Conservation (phyloP, 2,797 vertebrate genomes). For the Lutjanus argentimaculatus region DNA sequence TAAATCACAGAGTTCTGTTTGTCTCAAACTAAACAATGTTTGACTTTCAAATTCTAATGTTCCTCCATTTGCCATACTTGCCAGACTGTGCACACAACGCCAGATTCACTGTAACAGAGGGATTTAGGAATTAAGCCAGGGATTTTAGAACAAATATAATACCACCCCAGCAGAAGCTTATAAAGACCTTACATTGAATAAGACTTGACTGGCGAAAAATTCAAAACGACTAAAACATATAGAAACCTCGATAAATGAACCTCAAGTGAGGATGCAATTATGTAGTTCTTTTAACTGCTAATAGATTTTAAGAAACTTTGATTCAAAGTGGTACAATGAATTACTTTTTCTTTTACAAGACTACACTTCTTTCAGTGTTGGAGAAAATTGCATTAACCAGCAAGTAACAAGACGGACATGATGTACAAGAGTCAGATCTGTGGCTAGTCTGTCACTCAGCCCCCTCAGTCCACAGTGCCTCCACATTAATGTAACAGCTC, state of each 20-base stretch:
- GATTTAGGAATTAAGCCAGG: constrained; percentile 80
- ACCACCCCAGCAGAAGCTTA: constrained; percentile 72
- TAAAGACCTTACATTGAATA: constrained; percentile 65
- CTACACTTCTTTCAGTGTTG: neutral
- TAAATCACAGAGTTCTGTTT: constrained; percentile 59
- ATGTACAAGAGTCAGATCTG: constrained; percentile 35
- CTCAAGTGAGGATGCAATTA: constrained; percentile 17
- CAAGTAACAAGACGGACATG: constrained; percentile 25
- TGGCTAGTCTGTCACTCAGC: constrained; percentile 48
- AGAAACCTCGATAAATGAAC: constrained; percentile 49
- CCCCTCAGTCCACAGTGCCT: constrained; percentile 22
- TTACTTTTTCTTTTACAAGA: constrained; percentile 3
- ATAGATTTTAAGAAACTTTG: constrained; percentile 47
- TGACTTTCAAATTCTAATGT: constrained; percentile 77
- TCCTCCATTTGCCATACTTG: constrained; percentile 70
- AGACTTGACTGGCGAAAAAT: constrained; percentile 56
- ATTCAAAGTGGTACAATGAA: neutral
- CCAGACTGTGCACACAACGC: constrained; percentile 70
- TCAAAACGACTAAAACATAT: constrained; percentile 40
- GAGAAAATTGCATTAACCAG: constrained; percentile 27
- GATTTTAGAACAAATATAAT: constrained; percentile 81
- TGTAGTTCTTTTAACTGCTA: constrained; percentile 34
- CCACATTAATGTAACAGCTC: constrained; percentile 54
- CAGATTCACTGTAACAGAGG: constrained; percentile 75
- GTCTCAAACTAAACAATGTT: constrained; percentile 72